Conservation (phyloP, 2,113 vertebrate species). For the Mastomys coucha region DNA sequence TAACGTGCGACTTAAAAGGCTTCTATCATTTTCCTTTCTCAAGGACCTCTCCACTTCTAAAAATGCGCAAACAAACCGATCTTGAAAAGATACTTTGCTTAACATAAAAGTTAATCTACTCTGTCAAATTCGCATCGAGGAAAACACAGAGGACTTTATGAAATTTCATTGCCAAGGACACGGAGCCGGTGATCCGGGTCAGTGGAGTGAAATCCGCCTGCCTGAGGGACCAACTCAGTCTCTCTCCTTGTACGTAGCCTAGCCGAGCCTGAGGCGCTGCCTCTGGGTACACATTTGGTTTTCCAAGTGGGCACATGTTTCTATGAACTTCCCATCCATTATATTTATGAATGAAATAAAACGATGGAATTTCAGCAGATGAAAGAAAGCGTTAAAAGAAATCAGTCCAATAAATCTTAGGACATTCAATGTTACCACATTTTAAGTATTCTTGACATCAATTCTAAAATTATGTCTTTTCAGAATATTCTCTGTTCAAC, state of each 20-base stretch:
- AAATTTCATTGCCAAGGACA: no score
- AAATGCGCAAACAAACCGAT: conserved; percentile 40
- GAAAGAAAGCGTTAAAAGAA: conserved; percentile 48
- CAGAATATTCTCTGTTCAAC: not conserved
- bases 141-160: not conserved
- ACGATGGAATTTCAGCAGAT: conserved; percentile 25
- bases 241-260: fast-evolving
- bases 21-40: conserved; percentile 48
- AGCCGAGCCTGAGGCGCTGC: fast-evolving
- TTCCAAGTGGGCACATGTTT: not conserved
- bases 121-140: not conserved
- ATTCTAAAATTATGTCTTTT: not conserved
- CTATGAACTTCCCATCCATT: not conserved
- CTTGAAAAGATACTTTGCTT: conserved; percentile 3
- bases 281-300: not conserved
- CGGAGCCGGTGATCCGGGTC: not conserved
- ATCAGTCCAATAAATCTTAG: conserved; percentile 27
- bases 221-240: not conserved
- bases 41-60: conserved; percentile 29
- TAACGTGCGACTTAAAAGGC: not conserved
- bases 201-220: not conserved
- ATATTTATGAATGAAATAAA: conserved; percentile 38
- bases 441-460: not conserved
- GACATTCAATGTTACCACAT: not conserved
- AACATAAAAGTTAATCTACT: conserved; percentile 24